Conservation (phyloP, 2,113 vertebrate species). For the Cyphomyrus plagiostoma region DNA sequence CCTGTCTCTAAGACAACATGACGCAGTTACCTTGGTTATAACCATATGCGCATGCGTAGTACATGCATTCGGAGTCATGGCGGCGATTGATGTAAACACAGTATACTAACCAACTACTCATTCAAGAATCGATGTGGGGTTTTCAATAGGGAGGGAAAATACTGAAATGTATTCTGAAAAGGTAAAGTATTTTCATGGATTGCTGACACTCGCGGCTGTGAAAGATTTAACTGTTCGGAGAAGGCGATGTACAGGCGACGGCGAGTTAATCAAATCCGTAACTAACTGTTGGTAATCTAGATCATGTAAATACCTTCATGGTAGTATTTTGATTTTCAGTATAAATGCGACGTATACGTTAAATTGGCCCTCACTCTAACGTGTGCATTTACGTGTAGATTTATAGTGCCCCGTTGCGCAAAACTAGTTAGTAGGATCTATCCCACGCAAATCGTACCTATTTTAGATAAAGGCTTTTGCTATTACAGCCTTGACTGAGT, state of each 20-base stretch:
- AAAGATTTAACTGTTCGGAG: background rate
- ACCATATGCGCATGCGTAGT: constrained; percentile 45
- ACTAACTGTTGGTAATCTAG: background rate
- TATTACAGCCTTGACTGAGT: background rate
- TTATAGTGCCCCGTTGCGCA: background rate
- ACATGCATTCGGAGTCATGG: constrained; percentile 39
- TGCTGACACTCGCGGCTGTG: background rate
- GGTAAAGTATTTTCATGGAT: constrained; percentile 37
- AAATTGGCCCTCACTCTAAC: background rate
- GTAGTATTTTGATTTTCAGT: background rate
- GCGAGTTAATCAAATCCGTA: background rate
- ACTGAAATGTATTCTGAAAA: constrained; percentile 51
- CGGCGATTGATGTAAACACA: constrained; percentile 36
- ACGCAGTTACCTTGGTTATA: constrained; percentile 52
- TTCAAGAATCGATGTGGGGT: background rate
- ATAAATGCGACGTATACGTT: background rate
- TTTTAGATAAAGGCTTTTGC: background rate
- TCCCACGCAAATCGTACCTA: background rate
- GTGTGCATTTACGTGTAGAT: background rate
- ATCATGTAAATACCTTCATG: background rate
- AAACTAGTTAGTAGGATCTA: background rate
- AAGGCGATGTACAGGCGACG: background rate
- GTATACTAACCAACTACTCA: constrained; percentile 14
- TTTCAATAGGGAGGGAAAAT: constrained; percentile 2
- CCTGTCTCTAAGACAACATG: constrained; percentile 51